Evolutionary conservation across 2,113 vertebrate genomes (phyloP).

Genomic region (Ranitomeya imitator): DNA sequence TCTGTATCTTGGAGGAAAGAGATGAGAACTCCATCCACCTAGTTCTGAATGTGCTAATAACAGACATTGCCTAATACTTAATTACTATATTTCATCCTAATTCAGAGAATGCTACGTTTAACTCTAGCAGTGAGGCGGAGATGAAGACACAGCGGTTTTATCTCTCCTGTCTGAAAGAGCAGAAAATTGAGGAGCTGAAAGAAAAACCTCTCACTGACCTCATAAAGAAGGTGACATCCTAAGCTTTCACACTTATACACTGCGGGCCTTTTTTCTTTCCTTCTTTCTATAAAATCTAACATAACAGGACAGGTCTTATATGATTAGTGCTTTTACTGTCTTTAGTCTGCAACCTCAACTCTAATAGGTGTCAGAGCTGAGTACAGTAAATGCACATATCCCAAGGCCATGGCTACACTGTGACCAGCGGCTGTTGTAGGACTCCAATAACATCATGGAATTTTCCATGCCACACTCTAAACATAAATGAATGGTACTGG

Average conservation of each 20-base stretch:
- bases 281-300: background rate
- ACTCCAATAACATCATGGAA: background rate
- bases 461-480: background rate
- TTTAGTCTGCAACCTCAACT: background rate
- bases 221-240: conserved; percentile 83
- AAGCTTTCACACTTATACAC: background rate
- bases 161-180: conserved; percentile 90
- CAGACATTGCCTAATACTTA: conserved; percentile 15
- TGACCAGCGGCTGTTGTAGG: background rate
- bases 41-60: background rate
- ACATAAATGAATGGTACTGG: too few species aligned
- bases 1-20: background rate
- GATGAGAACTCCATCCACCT: background rate
- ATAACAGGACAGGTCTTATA: background rate
- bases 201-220: conserved; percentile 90
- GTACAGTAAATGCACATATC: background rate
- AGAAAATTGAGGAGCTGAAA: conserved; percentile 88
- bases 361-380: background rate
- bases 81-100: background rate
- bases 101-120: conserved; percentile 91
- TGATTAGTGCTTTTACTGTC: background rate
- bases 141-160: conserved; percentile 93
- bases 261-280: background rate
- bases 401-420: background rate
- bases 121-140: conserved; percentile 94